Evolutionary conservation across 2,113 vertebrate genomes (phyloP), one percentile per base, ranked within the genome.

Genomic region (Silurus glanis): DNA sequence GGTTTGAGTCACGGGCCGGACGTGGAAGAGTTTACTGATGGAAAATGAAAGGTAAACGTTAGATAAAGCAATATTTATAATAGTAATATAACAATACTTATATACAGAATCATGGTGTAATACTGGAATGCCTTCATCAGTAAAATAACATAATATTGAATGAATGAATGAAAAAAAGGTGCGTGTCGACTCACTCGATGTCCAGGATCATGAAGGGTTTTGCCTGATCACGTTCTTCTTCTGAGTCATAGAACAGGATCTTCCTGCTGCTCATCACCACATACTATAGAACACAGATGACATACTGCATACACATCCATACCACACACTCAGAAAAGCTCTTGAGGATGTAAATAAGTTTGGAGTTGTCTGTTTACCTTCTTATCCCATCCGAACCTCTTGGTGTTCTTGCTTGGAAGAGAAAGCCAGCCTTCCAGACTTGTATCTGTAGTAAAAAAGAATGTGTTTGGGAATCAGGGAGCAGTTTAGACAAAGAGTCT

Each of bases 211-310:
- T 99, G 83, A 96, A 99, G 1, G 98, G 98, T 89, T 96, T 98
- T 83, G 96, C 96, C 45, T 96, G 97, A 75, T 99, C 98, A 91
- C 96, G 95, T 93, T 99, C 97, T 93, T 94, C 94, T 80, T 98
- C 97, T 0, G 95, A 98, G 93, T 98, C 95, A 90, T 99, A 99
- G 94, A 99, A 99, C 84, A 99, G 94, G 87, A 99, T 97, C 94
- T 99, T 99, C 94, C 97, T 99, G 93, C 98, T 99, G 96, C 98
- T 99, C 82, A 99, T 97, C 87, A 99, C 97, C 55, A 98, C 95
- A 87, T 96, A 99, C 98, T 99, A 91, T 91, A 90, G 9, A 82
- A 66, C 13, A 16, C 28, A 72, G 64, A 82, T n/a, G 62, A 55
- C 6, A 51, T 37, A 16, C 3, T 17, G 17, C 45, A 59, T 53